Percentiles rank a stretch among this genome's conserved stretches.
Evolutionary conservation across 2,888 invertebrate species (phyloP).

Genomic region (Zaprionus lineosus): DNA sequence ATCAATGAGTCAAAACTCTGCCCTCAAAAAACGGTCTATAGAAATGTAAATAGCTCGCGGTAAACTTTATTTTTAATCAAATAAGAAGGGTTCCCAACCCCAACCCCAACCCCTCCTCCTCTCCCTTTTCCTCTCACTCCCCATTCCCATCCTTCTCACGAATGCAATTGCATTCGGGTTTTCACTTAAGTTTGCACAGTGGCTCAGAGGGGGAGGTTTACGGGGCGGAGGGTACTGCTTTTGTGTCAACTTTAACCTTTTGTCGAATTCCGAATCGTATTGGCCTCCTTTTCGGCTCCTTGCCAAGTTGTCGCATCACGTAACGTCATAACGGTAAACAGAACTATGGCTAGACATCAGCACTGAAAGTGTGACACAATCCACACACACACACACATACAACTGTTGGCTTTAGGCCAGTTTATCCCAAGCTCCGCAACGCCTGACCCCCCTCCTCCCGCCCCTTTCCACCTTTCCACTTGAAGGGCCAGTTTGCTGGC

Average conservation of each 20-base stretch:
- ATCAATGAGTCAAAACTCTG: slow-evolving; percentile 61
- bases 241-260: slow-evolving; percentile 31
- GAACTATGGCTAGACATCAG: slow-evolving; percentile 39
- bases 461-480: background rate
- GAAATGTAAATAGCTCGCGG: slow-evolving; percentile 33
- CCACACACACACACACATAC: too few species aligned
- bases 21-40: slow-evolving; percentile 4
- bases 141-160: background rate
- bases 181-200: background rate
- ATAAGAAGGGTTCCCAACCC: too few species aligned
- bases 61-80: slow-evolving; percentile 19
- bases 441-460: background rate
- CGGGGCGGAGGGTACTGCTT: background rate
- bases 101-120: too few species aligned
- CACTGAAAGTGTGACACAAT: slow-evolving; percentile 33
- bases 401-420: slow-evolving; percentile 30
- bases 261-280: slow-evolving; percentile 15
- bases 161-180: slow-evolving; percentile 30
- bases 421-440: background rate
- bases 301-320: slow-evolving; percentile 49
- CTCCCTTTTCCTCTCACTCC: background rate
- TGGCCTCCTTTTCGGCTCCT: slow-evolving; percentile 21
- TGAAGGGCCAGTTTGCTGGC: slow-evolving; percentile 10
- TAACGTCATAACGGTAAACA: slow-evolving; percentile 44
- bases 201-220: too few species aligned